Base-by-base conservation (phyloP, 2,888 invertebrate species). In the Spilarctia lutea region DNA sequence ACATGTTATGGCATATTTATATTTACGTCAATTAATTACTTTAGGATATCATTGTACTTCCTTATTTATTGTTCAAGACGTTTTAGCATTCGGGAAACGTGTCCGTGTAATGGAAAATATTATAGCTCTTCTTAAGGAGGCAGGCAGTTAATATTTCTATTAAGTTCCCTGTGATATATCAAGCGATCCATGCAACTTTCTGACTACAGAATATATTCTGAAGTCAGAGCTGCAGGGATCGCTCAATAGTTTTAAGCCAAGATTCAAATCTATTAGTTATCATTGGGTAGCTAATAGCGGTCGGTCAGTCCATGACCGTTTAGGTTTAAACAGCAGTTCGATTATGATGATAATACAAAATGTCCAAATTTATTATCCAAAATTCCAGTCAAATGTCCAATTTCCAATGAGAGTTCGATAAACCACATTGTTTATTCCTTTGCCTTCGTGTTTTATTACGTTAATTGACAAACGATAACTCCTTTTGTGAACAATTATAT, bases 401-500 rank as follows among this genome's bases (percentile, higher is more conserved):
- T 20, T 6, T 48, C 20, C 11, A 39, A 13, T 24, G 24, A 42
- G 24, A 13, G 45, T 33, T 65, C 20, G 27, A 63, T 7, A 63
- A 63, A 30, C 30, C 30, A 27, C 16, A 71, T 48, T 71, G 71
- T 71, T 63, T 13, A 24, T 4, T 42, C 45, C 16, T 63, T 63
- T 63, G 3, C 18, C 16, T 67, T 3, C 10, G 42, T n/a, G 6
- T 42, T 67, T 67, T 39, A 42, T 39, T 68, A 45, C n/a, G 7
- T 45, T n/a, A 45, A 45, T 42, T 70, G 42, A 27, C 42, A 63
- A 68, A 27, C 18, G 52, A 42, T 52, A 65, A 65, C 52, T 74
- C 10, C 56, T 65, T 68, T 69, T 60, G 69, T 74, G 56, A 66
- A 65, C 39, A 56, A 70, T 63, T 18, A 33, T 52, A 74, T 69